phyloP scores from a whole-genome alignment of 2,797 vertebrate species.

The Peromyscus melanophrys region DNA sequence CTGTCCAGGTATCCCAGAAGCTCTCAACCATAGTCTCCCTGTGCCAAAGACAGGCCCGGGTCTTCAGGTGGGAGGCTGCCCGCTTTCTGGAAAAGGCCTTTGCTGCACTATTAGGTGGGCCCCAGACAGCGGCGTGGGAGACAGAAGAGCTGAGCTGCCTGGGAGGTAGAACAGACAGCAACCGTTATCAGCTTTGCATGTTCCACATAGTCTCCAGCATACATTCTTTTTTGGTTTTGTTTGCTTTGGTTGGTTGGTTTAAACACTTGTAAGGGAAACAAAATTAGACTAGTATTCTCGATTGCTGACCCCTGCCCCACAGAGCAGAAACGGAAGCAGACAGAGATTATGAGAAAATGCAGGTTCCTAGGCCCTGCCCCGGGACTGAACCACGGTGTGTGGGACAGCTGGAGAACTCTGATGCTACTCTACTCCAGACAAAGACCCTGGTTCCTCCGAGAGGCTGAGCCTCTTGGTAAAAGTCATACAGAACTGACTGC shows the following conservation, averaged over 20 bases:
- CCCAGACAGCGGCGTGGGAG: neutral
- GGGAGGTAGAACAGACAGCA: neutral
- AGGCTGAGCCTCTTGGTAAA: neutral
- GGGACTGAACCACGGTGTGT: neutral
- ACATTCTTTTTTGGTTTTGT: neutral
- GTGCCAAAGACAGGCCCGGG: neutral
- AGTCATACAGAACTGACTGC: neutral
- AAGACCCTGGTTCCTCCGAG: neutral
- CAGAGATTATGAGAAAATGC: neutral
- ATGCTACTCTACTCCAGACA: neutral
- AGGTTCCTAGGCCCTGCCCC: neutral
- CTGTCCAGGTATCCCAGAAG: neutral
- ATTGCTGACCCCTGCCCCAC: neutral
- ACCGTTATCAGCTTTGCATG: neutral
- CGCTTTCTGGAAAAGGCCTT: conserved; percentile 15
- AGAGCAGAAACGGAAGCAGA: neutral
- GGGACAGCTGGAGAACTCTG: neutral
- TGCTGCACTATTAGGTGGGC: neutral
- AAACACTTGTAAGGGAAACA: neutral
- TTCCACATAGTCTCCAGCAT: neutral
- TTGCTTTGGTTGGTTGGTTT: neutral
- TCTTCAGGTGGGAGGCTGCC: neutral
- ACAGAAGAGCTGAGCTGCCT: neutral
- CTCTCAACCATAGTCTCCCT: neutral
- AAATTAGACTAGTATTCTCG: neutral